phyloP scores from a whole-genome alignment of 2,113 vertebrate species.

The Zingel zingel region DNA sequence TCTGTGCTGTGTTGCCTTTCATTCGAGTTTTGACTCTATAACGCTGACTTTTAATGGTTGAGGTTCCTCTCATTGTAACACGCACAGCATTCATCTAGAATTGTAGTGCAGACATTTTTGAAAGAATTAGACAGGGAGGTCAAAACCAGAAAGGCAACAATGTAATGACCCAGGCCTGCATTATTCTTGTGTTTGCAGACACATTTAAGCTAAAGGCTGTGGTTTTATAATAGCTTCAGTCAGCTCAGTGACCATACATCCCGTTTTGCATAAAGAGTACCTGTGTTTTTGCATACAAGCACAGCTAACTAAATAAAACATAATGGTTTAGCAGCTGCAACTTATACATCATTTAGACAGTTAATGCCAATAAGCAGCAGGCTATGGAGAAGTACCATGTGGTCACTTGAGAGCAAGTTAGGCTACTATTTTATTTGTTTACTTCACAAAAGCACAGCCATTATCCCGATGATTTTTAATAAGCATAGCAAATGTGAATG shows the following conservation, averaged over 20 bases:
- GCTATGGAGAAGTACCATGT: background rate
- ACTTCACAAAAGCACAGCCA: background rate
- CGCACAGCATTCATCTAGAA: background rate
- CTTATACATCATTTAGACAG: background rate
- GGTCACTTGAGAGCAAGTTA: background rate
- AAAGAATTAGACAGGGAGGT: background rate
- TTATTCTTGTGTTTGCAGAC: background rate
- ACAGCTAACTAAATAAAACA: background rate
- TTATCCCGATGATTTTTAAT: background rate
- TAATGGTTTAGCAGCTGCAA: background rate
- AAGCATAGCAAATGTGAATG: background rate
- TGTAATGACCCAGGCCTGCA: background rate
- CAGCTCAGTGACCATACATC: background rate
- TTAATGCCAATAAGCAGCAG: background rate
- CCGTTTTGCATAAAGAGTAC: background rate
- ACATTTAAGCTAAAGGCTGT: background rate
- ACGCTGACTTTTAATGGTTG: constrained; percentile 13
- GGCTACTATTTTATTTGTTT: background rate
- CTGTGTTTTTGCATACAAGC: background rate
- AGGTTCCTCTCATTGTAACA: background rate
- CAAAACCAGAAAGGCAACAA: background rate
- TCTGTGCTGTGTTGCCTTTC: background rate
- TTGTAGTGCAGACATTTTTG: background rate
- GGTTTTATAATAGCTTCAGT: background rate
- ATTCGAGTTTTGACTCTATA: background rate